Percentiles rank a stretch among this genome's conserved stretches.
phyloP scores from a whole-genome alignment of 2,888 invertebrate genomes.

The Drosophila borealis region DNA sequence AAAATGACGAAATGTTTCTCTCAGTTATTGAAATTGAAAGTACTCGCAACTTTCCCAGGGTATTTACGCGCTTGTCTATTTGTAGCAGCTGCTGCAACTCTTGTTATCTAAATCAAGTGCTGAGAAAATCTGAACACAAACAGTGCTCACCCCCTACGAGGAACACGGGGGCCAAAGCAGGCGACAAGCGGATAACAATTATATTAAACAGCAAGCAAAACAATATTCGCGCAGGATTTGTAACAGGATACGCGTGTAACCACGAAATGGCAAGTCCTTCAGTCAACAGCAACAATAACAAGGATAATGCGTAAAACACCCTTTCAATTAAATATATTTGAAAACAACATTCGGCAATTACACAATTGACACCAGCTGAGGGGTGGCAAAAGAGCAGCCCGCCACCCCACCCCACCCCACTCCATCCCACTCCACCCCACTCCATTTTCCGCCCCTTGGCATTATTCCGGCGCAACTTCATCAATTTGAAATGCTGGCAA shows the following conservation, averaged over 20 bases:
- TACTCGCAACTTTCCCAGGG: conserved; percentile 40
- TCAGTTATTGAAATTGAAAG: not conserved
- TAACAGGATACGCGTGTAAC: conserved; percentile 85
- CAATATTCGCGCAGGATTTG: conserved; percentile 81
- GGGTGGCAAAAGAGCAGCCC: conserved; percentile 32
- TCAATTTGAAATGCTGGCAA: conserved; percentile 81
- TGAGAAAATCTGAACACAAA: conserved; percentile 68
- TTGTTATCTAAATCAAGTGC: conserved; percentile 45
- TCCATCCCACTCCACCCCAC: not conserved
- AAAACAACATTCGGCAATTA: conserved; percentile 83
- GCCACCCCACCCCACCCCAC: conserved; percentile 2
- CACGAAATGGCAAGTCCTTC: conserved; percentile 70
- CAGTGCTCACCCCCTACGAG: not conserved
- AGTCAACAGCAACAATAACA: conserved; percentile 18
- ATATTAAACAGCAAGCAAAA: conserved; percentile 76
- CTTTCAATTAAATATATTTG: conserved; percentile 82
- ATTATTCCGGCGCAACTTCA: conserved; percentile 69
- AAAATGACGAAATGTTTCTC: not conserved
- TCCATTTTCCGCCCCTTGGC: conserved; percentile 11
- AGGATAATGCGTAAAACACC: conserved; percentile 70
- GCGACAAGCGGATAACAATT: conserved; percentile 74
- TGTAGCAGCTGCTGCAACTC: conserved; percentile 48
- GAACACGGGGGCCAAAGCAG: conserved; percentile 18
- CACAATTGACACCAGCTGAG: conserved; percentile 77
- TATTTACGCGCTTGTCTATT: conserved; percentile 22